phyloP scores from a whole-genome alignment of 2,888 invertebrate genomes.

The Stenolophus ochropezus region DNA sequence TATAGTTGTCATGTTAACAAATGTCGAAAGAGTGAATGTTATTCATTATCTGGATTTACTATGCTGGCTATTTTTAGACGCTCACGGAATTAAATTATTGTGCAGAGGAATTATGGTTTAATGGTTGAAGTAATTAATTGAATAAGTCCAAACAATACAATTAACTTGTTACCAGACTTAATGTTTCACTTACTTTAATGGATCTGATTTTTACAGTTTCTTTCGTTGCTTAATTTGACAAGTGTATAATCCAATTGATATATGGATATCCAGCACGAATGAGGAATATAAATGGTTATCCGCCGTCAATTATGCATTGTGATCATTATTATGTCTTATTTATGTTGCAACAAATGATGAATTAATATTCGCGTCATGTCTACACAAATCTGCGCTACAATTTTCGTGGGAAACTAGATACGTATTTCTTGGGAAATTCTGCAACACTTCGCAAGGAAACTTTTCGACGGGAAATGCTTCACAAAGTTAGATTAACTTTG shows the following conservation, averaged over 20 bases:
- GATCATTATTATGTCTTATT: no score
- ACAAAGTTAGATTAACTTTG: no score
- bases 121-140: constrained; percentile 1
- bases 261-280: not conserved
- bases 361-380: no score
- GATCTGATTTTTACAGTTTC: not conserved
- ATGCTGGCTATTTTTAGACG: not conserved
- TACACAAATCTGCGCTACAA: no score
- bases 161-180: not conserved
- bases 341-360: no score
- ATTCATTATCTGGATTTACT: constrained; percentile 38
- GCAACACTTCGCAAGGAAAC: no score
- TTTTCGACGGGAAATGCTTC: no score
- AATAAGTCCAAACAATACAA: not conserved
- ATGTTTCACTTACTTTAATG: not conserved
- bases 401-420: no score
- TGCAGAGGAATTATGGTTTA: not conserved
- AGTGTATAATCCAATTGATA: not conserved
- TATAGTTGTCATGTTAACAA: no score
- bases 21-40: constrained; percentile 9
- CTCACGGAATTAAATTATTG: not conserved
- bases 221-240: not conserved
- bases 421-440: no score
- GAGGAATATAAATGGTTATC: no score
- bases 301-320: not conserved